Evolutionary conservation across 1,140 invertebrate genomes (phyloP).

Genomic region (Hetaerina americana): DNA sequence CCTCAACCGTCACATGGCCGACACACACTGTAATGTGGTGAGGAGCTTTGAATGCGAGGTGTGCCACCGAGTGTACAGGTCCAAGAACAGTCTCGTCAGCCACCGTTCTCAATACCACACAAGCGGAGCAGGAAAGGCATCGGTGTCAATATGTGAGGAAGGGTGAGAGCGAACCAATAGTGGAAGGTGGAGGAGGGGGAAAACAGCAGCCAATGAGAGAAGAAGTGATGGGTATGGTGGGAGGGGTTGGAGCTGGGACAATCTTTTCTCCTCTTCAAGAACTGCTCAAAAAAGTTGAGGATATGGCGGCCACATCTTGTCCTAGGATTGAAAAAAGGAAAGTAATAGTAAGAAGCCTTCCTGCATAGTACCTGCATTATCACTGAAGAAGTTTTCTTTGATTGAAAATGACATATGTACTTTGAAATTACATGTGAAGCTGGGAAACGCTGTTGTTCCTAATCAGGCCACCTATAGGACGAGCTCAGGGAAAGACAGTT

Average conservation of each 20-base stretch:
- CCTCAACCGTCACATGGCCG: conserved; percentile 3
- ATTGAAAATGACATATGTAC: background rate
- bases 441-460: too few species aligned
- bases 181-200: background rate
- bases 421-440: too few species aligned
- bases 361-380: background rate
- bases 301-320: conserved; percentile 7
- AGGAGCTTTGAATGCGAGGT: conserved; percentile 34
- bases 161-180: background rate
- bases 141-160: background rate
- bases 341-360: background rate
- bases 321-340: too few species aligned
- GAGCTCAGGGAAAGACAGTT: too few species aligned
- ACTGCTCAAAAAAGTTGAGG: background rate
- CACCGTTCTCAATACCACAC: conserved; percentile 39
- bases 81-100: conserved; percentile 37
- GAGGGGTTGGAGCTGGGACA: conserved; percentile 19
- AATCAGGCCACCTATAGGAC: too few species aligned
- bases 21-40: conserved; percentile 37
- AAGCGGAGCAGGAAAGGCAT: conserved; percentile 10
- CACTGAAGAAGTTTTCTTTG: background rate
- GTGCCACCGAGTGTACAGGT: conserved; percentile 36
- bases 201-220: conserved; percentile 22
- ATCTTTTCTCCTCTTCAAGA: background rate
- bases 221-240: conserved; percentile 22